These are phyloP conservation scores for Malurus alboscapulatus DNA, from an alignment of 2,113 vertebrate species.

Conservation along the genomic window DNA sequence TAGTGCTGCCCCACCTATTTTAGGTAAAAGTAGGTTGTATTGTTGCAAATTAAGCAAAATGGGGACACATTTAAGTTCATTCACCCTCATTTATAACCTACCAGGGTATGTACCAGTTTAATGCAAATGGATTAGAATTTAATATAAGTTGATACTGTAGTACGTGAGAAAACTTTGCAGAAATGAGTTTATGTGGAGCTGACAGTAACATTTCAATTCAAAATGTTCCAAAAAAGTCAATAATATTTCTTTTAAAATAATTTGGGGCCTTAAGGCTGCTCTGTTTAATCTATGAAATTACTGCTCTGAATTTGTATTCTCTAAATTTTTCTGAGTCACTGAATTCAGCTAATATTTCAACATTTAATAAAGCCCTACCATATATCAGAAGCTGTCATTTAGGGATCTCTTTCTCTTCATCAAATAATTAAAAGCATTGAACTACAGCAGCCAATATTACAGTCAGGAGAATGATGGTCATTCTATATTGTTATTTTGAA, in stretches of 20 bases:
- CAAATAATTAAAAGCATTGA: constrained; percentile 6
- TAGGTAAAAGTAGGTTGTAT: neutral
- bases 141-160: neutral
- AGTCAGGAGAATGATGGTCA: neutral
- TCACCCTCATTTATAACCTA: neutral
- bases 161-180: neutral
- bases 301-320: constrained; percentile 13
- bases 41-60: neutral
- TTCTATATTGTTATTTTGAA: neutral
- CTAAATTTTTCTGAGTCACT: constrained; percentile 18
- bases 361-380: constrained; percentile 10
- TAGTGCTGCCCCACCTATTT: neutral
- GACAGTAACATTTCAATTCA: constrained; percentile 18
- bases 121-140: neutral
- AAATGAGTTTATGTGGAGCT: neutral
- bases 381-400: neutral
- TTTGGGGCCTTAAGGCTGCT: constrained; percentile 21
- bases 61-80: neutral
- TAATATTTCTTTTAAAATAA: constrained; percentile 39
- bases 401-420: neutral
- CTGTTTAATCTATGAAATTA: constrained; percentile 37
- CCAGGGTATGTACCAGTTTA: neutral
- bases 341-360: constrained; percentile 55
- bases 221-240: neutral
- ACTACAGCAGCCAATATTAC: neutral